These are phyloP conservation scores for Vollenhovia emeryi DNA, from an alignment of 1,140 invertebrate genomes.

Conservation along the genomic window DNA sequence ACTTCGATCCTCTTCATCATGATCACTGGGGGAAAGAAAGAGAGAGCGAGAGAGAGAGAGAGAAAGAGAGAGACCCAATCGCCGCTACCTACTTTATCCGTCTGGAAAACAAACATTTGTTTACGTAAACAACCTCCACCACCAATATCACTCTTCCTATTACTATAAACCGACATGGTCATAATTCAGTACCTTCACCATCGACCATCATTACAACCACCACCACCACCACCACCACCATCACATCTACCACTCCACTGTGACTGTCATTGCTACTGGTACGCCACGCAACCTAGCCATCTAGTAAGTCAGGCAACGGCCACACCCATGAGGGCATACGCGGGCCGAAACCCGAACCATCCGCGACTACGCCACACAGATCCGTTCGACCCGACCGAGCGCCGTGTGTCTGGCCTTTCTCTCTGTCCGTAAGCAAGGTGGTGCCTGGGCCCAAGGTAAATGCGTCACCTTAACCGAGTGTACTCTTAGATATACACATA, in stretches of 20 bases:
- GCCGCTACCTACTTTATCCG: slow-evolving; percentile 41
- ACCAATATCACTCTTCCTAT: slow-evolving; percentile 47
- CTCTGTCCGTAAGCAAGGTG: slow-evolving; percentile 86
- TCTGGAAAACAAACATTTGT: slow-evolving; percentile 40
- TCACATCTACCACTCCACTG: slow-evolving; percentile 66
- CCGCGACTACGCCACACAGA: slow-evolving; percentile 82
- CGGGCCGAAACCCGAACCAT: slow-evolving; percentile 81
- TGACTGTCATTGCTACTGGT: slow-evolving; percentile 80
- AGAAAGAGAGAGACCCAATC: slow-evolving; percentile 18
- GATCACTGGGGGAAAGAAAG: slow-evolving; percentile 65
- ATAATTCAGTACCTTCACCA: slow-evolving; percentile 51
- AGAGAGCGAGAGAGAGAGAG: background rate
- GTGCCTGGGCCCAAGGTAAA: slow-evolving; percentile 86
- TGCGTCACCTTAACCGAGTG: slow-evolving; percentile 86
- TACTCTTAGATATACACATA: slow-evolving; percentile 83
- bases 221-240: background rate
- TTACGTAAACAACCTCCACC: slow-evolving; percentile 49
- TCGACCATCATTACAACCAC: slow-evolving; percentile 33
- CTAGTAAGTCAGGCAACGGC: slow-evolving; percentile 82
- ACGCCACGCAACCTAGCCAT: slow-evolving; percentile 79
- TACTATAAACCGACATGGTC: slow-evolving; percentile 48
- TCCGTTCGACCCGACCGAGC: slow-evolving; percentile 83
- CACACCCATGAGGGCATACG: slow-evolving; percentile 80
- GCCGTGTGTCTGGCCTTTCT: slow-evolving; percentile 84
- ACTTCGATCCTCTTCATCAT: slow-evolving; percentile 68